Conservation (phyloP, 2,113 vertebrate genomes). For the Chascanopsetta lugubris region DNA sequence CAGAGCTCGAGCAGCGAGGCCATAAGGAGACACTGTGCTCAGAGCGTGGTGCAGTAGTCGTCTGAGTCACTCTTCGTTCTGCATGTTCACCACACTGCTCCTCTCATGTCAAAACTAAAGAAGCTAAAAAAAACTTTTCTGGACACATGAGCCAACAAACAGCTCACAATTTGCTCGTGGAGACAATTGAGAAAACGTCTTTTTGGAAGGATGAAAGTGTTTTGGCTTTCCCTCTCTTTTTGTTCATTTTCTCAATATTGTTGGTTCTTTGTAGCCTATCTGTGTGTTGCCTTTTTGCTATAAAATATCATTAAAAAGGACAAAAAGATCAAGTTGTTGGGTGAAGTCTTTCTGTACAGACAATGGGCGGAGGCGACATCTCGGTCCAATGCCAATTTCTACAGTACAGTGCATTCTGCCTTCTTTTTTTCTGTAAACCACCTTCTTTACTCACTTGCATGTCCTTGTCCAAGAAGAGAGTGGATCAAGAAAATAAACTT, state of each 20-base stretch:
- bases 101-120: slow-evolving; percentile 64
- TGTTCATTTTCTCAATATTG: slow-evolving; percentile 76
- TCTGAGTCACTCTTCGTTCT: slow-evolving; percentile 72
- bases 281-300: slow-evolving; percentile 83
- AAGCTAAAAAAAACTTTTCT: slow-evolving; percentile 49
- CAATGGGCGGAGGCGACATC: slow-evolving; percentile 34
- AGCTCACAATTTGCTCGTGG: slow-evolving; percentile 64
- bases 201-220: slow-evolving; percentile 74
- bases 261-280: slow-evolving; percentile 82
- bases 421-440: slow-evolving; percentile 61
- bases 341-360: slow-evolving; percentile 78
- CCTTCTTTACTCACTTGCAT: slow-evolving; percentile 79
- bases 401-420: slow-evolving; percentile 51
- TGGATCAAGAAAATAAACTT: slow-evolving; percentile 71
- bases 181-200: slow-evolving; percentile 61
- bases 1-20: slow-evolving; percentile 64
- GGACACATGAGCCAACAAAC: slow-evolving; percentile 62
- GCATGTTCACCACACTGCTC: slow-evolving; percentile 77
- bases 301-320: slow-evolving; percentile 75
- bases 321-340: slow-evolving; percentile 74
- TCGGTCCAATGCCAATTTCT: slow-evolving; percentile 63
- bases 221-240: slow-evolving; percentile 69
- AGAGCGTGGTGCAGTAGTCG: slow-evolving; percentile 35
- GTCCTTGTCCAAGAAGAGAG: slow-evolving; percentile 75
- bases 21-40: slow-evolving; percentile 61